Percentiles rank a stretch among this genome's conserved stretches.
These are phyloP conservation scores for Solea senegalensis DNA, from an alignment of 2,113 vertebrate species.

Conservation along the genomic window DNA sequence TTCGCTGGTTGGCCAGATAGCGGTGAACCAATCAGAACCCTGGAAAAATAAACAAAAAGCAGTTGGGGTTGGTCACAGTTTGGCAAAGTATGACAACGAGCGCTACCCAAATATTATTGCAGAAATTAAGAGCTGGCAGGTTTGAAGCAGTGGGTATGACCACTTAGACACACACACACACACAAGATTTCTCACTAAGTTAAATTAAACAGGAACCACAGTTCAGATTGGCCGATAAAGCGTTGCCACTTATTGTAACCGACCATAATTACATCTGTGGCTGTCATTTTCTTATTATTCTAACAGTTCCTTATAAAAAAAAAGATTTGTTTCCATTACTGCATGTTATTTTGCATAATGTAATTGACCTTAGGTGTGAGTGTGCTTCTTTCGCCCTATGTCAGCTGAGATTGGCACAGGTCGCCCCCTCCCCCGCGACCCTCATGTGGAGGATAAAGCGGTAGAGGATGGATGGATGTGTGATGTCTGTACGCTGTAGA, in stretches of 20 bases:
- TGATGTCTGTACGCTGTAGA: too few relatives aligned
- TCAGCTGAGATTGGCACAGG: too few relatives aligned
- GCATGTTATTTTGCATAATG: too few relatives aligned
- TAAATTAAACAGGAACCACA: slow-evolving; percentile 33
- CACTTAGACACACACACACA: slow-evolving; percentile 13
- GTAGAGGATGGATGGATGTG: too few relatives aligned
- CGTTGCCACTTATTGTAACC: slow-evolving; percentile 14
- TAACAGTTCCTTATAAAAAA: background rate
- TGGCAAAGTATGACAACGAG: slow-evolving; percentile 30
- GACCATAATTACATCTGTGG: background rate
- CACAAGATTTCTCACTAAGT: slow-evolving; percentile 15
- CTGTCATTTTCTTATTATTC: slow-evolving; percentile 9
- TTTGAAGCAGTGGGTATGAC: background rate
- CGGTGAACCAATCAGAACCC: slow-evolving; percentile 96
- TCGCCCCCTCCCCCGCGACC: too few relatives aligned
- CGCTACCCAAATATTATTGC: slow-evolving; percentile 8
- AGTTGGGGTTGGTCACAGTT: slow-evolving; percentile 11
- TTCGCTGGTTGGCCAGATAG: slow-evolving; percentile 89
- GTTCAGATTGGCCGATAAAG: slow-evolving; percentile 20
- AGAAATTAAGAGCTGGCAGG: slow-evolving; percentile 5
- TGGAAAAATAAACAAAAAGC: slow-evolving; percentile 54
- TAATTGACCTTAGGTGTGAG: too few relatives aligned
- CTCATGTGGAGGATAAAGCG: too few relatives aligned
- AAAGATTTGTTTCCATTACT: too few relatives aligned
- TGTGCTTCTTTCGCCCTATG: too few relatives aligned